Base-by-base conservation (phyloP, 2,797 vertebrate species). In the Acanthurus lineatus region DNA sequence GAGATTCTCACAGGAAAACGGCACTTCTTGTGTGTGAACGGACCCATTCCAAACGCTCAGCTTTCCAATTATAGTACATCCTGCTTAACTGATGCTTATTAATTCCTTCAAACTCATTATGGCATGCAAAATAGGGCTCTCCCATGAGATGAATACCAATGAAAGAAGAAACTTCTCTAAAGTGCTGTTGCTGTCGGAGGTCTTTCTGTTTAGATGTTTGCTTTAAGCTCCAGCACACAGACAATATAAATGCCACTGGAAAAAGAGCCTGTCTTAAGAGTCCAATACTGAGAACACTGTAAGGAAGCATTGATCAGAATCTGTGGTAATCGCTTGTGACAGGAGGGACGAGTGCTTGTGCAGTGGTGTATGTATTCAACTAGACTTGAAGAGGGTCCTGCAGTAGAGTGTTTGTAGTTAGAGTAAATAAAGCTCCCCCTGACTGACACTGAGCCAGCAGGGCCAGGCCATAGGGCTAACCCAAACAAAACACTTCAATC, bases 21-120 rank as follows among this genome's bases (percentile, higher is more conserved):
- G 47, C 8, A 38, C 71, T 82, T 76, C 60, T 77, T 32, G 72
- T 83, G 72, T 91, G 90, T 86, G 85, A 90, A 92, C 86, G 59
- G 76, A 86, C 57, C 76, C 79, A 82, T 90, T 93, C 86, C 82
- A 84, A 87, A 90, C 20, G 82, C 79, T 88, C 88, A 81, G 87
- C 74, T 90, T 91, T 94, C 89, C 92, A 95, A 93, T 95, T 94
- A 94, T 93, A 93, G 90, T 76, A 93, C 91, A 92, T 90, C 87
- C 91, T 63, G 83, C 90, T 94, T 93, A 95, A 94, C 93, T 93
- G 92, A 94, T 94, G 92, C 92, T 95, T 94, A 94, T 94, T 95
- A 93, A 95, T 94, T 93, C 92, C 88, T 89, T 94, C 90, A 92
- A 92, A 94, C 93, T 95, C 93, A 94, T 95, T 94, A 95, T 91